Percentiles rank a stretch among this genome's conserved stretches.
These are phyloP conservation scores for Entelurus aequoreus DNA, from an alignment of 2,113 vertebrate species.

Conservation along the genomic window DNA sequence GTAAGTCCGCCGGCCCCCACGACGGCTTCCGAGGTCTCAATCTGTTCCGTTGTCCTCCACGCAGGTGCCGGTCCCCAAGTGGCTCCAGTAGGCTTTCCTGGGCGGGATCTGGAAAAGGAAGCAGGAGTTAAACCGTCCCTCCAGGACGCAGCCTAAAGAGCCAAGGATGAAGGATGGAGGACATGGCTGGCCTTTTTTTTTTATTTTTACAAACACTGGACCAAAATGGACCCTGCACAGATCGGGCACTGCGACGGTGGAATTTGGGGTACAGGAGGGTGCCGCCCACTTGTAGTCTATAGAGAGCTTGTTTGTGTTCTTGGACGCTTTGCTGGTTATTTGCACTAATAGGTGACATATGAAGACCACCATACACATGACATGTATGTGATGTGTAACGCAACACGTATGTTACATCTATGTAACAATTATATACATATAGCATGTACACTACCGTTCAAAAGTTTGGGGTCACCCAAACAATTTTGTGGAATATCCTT, in stretches of 20 bases:
- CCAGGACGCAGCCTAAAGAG: constrained; percentile 18
- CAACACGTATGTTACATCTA: too few species aligned
- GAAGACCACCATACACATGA: constrained; percentile 50
- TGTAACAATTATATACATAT: too few species aligned
- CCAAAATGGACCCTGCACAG: constrained; percentile 54
- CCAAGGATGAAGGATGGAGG: constrained; percentile 16
- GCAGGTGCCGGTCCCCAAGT: constrained; percentile 87
- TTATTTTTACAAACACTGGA: constrained; percentile 56
- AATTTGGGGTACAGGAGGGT: neutral
- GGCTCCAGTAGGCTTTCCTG: constrained; percentile 75
- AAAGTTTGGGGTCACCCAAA: too few species aligned
- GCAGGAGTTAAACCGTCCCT: constrained; percentile 34
- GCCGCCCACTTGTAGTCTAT: constrained; percentile 15
- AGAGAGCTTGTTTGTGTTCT: constrained; percentile 31
- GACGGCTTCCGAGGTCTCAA: too few species aligned
- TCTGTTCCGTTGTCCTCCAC: constrained; percentile 22
- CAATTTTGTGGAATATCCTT: too few species aligned
- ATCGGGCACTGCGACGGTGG: constrained; percentile 24
- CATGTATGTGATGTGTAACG: too few species aligned
- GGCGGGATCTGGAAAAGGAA: constrained; percentile 24
- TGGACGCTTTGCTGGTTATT: constrained; percentile 65
- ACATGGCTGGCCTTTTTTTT: constrained; percentile 19
- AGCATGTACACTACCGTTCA: too few species aligned
- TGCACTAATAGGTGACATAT: constrained; percentile 66
- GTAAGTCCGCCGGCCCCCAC: constrained; percentile 43